A percentile compares a stretch with the other conserved stretches of the same genome.
Evolutionary conservation across 2,797 vertebrate species (phyloP).

Genomic region (Rhinogobio ventralis): DNA sequence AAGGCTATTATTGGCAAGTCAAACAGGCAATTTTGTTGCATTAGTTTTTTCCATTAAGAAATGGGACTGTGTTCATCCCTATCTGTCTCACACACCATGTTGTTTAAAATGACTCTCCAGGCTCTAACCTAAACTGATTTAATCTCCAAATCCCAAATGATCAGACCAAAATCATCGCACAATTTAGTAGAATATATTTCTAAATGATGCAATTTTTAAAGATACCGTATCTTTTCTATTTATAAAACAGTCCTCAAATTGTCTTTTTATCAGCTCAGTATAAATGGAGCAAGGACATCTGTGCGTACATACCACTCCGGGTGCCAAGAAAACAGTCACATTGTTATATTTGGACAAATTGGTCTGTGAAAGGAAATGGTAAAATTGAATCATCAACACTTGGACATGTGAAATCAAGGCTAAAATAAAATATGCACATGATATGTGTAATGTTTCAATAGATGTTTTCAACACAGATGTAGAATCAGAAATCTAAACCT

Average conservation of each 20-base stretch:
- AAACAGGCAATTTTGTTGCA: background rate
- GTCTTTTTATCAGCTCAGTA: slow-evolving; percentile 14
- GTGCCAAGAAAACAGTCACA: slow-evolving; percentile 79
- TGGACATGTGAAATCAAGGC: background rate
- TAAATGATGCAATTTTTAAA: background rate
- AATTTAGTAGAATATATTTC: background rate
- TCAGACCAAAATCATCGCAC: background rate
- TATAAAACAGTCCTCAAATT: background rate
- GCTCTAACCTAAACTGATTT: too few relatives aligned
- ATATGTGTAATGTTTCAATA: background rate
- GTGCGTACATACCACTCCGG: slow-evolving; percentile 75
- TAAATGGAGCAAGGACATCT: slow-evolving; percentile 12
- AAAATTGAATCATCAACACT: slow-evolving; percentile 42
- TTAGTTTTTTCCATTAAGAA: background rate
- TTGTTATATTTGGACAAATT: slow-evolving; percentile 80
- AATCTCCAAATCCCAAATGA: background rate
- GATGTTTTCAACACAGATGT: background rate
- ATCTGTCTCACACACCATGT: background rate
- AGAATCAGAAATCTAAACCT: background rate
- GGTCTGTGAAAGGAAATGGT: slow-evolving; percentile 64
- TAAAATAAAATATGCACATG: background rate
- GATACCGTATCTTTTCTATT: background rate
- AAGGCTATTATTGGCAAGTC: background rate
- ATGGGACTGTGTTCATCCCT: background rate
- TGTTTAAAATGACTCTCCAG: background rate